These are phyloP conservation scores for Mesocentrotus franciscanus DNA, from an alignment of 53 echinoderm and acorn worm genomes.

Conservation along the genomic window DNA sequence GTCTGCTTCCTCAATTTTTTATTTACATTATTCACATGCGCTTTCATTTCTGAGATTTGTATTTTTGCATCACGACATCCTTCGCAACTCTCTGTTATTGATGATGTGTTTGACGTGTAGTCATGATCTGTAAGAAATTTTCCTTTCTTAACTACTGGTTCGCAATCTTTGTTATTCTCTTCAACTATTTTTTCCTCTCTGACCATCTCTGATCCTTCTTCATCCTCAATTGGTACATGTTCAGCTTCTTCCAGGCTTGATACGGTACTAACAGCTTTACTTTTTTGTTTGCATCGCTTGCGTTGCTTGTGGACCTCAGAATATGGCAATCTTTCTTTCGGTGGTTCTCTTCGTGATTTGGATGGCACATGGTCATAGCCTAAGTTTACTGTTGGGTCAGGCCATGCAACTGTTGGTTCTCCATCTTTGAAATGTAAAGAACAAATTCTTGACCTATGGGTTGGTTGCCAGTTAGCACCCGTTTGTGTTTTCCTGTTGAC, in stretches of 20 bases:
- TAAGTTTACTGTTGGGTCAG: conserved; percentile 67
- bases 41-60: neutral
- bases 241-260: neutral
- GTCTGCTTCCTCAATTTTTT: neutral
- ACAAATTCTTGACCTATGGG: conserved; percentile 26
- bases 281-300: conserved; percentile 13
- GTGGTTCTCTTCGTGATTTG: neutral
- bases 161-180: neutral
- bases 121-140: conserved; percentile 33
- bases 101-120: conserved; percentile 1
- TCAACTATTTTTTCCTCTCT: no score
- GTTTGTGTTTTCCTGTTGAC: conserved; percentile 57
- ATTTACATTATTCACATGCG: neutral
- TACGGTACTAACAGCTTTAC: neutral
- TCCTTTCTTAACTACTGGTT: neutral
- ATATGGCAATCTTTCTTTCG: conserved; percentile 23
- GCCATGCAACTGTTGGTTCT: conserved; percentile 62
- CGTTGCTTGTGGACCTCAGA: neutral
- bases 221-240: neutral
- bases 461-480: conserved; percentile 60
- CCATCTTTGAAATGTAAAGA: conserved; percentile 64
- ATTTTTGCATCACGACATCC: neutral
- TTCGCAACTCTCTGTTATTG: neutral
- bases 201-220: neutral
- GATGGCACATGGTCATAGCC: conserved; percentile 17